phyloP scores from a whole-genome alignment of 2,888 invertebrate species.

The Dolichopus griseipennis region DNA sequence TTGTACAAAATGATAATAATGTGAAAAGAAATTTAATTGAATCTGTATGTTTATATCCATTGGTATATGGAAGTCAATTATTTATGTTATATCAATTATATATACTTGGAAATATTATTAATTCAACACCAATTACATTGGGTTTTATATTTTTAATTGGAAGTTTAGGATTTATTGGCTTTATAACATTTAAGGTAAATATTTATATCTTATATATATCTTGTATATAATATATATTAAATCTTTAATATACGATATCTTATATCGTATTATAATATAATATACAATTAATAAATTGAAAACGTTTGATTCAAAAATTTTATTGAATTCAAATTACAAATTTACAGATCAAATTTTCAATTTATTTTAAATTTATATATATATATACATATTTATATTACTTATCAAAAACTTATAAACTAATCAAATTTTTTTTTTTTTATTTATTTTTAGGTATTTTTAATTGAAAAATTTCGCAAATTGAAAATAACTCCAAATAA shows the following conservation, averaged over 20 bases:
- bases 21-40: background rate
- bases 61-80: slow-evolving; percentile 20
- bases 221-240: too few species aligned
- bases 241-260: too few species aligned
- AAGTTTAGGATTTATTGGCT: slow-evolving; percentile 20
- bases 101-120: slow-evolving; percentile 18
- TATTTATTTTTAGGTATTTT: slow-evolving; percentile 19
- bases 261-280: too few species aligned
- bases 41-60: slow-evolving; percentile 7
- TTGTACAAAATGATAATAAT: background rate
- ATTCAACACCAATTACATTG: slow-evolving; percentile 20
- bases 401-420: too few species aligned
- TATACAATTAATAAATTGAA: too few species aligned
- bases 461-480: slow-evolving; percentile 11
- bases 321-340: too few species aligned
- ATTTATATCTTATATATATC: too few species aligned
- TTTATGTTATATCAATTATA: slow-evolving; percentile 23
- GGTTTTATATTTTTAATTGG: slow-evolving; percentile 23
- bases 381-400: too few species aligned
- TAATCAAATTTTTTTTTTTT: background rate
- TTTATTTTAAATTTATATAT: too few species aligned
- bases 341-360: too few species aligned
- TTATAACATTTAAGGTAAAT: slow-evolving; percentile 22
- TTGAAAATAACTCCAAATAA: background rate
- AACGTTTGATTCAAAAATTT: too few species aligned